Percentiles rank a stretch among this genome's conserved stretches.
Conservation (phyloP, 2,113 vertebrate species). For the Campylomormyrus numenius region DNA sequence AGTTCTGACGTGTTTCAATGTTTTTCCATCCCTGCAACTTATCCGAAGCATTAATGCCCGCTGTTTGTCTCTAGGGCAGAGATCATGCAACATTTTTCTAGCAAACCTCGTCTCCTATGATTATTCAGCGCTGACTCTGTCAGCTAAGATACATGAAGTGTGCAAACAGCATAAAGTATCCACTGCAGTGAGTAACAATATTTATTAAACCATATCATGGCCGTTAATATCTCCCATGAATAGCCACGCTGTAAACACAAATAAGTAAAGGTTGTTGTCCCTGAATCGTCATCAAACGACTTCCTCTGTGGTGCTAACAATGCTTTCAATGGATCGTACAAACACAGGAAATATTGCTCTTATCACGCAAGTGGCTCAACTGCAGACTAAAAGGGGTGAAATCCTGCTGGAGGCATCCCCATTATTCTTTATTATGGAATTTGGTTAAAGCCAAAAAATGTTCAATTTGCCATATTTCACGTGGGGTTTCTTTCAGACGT, state of each 20-base stretch:
- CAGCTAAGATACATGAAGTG: not conserved
- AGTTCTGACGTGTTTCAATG: not conserved
- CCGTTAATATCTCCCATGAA: not conserved
- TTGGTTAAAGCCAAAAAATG: not conserved
- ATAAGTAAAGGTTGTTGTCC: not conserved
- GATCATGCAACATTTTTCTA: not conserved
- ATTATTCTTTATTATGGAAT: not conserved
- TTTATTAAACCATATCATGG: not conserved
- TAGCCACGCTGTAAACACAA: not conserved
- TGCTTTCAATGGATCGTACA: not conserved
- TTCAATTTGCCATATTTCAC: not conserved
- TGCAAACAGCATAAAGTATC: not conserved
- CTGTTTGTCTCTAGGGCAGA: not conserved
- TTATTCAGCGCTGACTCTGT: not conserved
- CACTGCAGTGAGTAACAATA: not conserved
- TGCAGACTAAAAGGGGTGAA: not conserved
- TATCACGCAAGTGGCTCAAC: not conserved
- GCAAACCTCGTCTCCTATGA: not conserved
- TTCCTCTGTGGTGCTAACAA: not conserved
- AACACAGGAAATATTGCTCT: not conserved
- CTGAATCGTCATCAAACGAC: not conserved
- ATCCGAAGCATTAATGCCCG: not conserved
- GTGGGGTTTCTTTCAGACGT: not conserved
- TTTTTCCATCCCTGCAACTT: not conserved
- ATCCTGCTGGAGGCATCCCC: not conserved